Base-by-base conservation (phyloP, 2,888 invertebrate species). In the Temnothorax unifasciatus region DNA sequence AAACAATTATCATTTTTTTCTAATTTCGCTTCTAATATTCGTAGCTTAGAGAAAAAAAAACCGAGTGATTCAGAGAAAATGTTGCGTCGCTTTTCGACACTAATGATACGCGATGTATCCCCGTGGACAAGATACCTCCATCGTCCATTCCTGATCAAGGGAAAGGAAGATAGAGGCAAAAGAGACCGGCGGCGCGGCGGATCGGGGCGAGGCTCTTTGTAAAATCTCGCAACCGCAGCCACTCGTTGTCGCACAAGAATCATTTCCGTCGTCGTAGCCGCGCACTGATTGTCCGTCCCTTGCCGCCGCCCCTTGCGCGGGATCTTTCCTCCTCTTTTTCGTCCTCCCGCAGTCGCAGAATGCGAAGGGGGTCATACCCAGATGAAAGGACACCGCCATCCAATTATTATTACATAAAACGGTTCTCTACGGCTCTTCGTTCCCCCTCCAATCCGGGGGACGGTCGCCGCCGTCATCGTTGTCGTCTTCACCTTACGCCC, bases 361-460 rank as follows among this genome's bases (percentile, higher is more conserved):
- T 76, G 84, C 75, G 79, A 83, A 84, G 68, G 29, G 63, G 64
- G 34, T 76, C 64, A 50, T 76, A 57, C 44, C 85, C 88, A 90
- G 93, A 93, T 93, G 93, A 94, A 94, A 94, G 93, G 93, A 93
- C 90, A 92, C 94, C 93, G 93, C 92, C 93, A 92, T 93, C 93
- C 94, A 94, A 94, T 94, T 94, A 94, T 92, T 92, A 92, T 94
- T 93, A 92, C 92, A 93, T 93, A 92, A 94, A 93, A 93, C 92
- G 90, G 89, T 92, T 92, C 92, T 91, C 93, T 91, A 87, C 86
- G 79, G 89, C 91, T 90, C 89, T 89, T 86, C 85, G 85, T 86
- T 86, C 85, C 88, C 88, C 85, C 87, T 88, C 89, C 86, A 85
- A 68, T 83, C 82, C 69, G 38, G 6, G 15, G 76, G 83, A 73